Evolutionary conservation across 2,113 vertebrate genomes (phyloP).

Genomic region (Carassius gibelio): DNA sequence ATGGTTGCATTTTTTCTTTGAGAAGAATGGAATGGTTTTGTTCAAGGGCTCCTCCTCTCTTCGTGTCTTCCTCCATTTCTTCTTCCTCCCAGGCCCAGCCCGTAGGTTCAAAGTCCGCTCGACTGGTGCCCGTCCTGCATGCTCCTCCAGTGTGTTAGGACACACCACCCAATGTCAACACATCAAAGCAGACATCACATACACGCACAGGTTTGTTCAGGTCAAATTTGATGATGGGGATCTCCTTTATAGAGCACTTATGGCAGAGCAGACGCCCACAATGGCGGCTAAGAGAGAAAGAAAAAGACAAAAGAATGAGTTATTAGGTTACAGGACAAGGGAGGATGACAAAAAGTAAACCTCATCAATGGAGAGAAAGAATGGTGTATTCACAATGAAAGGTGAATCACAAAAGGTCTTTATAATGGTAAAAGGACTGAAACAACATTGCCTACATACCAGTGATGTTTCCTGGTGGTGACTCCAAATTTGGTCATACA

Average conservation of each 20-base stretch:
- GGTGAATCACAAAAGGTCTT: too few relatives aligned
- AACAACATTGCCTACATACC: constrained; percentile 73
- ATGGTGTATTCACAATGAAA: too few relatives aligned
- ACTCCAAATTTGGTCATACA: constrained; percentile 96
- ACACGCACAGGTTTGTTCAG: constrained; percentile 98
- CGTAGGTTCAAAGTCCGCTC: constrained; percentile 19
- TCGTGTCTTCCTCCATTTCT: constrained; percentile 8
- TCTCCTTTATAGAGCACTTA: constrained; percentile 99
- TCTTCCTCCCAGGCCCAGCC: constrained; percentile 16
- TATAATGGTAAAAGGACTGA: neutral
- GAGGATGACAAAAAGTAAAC: neutral
- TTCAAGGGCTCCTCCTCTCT: constrained; percentile 57
- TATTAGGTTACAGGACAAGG: neutral
- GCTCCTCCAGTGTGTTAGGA: constrained; percentile 77
- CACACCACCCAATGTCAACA: constrained; percentile 95
- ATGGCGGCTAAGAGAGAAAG: constrained; percentile 82
- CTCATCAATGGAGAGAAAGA: neutral
- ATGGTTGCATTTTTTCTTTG: constrained; percentile 50
- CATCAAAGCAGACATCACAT: constrained; percentile 99
- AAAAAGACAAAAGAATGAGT: neutral
- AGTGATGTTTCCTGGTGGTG: constrained; percentile 97
- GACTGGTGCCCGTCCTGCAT: neutral
- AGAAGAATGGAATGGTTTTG: constrained; percentile 65
- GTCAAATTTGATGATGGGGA: constrained; percentile 99
- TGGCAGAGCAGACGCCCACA: constrained; percentile 97